Percentiles rank a stretch among this genome's conserved stretches.
Conservation (phyloP, 2,797 vertebrate species). For the Pantherophis alleghaniensis region DNA sequence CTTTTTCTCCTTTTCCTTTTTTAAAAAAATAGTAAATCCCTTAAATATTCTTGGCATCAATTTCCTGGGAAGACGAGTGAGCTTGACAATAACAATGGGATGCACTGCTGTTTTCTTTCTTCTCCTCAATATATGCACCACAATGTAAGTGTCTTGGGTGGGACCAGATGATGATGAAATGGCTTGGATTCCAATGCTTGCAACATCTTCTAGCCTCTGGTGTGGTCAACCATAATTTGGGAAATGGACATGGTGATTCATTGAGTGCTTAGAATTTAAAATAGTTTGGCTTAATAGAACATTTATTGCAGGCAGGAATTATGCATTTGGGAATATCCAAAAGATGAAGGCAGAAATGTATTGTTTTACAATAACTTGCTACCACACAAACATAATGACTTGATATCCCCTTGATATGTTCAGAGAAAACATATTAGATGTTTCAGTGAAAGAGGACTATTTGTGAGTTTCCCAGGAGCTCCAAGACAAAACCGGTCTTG, state of each 20-base stretch:
- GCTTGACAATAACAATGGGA: conserved; percentile 81
- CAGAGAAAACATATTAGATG: neutral
- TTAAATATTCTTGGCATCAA: conserved; percentile 87
- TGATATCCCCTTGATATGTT: neutral
- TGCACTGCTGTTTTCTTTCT: conserved; percentile 84
- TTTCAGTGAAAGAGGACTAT: neutral
- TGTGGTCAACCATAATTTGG: neutral
- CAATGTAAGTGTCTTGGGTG: conserved; percentile 73
- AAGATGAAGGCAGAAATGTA: neutral
- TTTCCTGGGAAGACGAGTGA: conserved; percentile 81
- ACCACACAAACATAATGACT: neutral
- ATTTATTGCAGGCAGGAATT: neutral
- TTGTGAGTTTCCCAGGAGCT: neutral
- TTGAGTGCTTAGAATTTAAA: neutral
- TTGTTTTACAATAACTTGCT: neutral
- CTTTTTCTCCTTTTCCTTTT: conserved; percentile 3
- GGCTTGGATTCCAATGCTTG: neutral
- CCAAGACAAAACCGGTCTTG: neutral
- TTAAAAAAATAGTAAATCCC: conserved; percentile 80
- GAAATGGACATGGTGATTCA: neutral
- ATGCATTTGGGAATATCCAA: neutral
- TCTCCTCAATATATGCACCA: conserved; percentile 88
- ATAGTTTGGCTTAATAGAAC: neutral
- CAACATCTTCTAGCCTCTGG: neutral
- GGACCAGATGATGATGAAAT: neutral